These are phyloP conservation scores for Pluvialis apricaria DNA, from an alignment of 2,113 vertebrate genomes.

Conservation along the genomic window DNA sequence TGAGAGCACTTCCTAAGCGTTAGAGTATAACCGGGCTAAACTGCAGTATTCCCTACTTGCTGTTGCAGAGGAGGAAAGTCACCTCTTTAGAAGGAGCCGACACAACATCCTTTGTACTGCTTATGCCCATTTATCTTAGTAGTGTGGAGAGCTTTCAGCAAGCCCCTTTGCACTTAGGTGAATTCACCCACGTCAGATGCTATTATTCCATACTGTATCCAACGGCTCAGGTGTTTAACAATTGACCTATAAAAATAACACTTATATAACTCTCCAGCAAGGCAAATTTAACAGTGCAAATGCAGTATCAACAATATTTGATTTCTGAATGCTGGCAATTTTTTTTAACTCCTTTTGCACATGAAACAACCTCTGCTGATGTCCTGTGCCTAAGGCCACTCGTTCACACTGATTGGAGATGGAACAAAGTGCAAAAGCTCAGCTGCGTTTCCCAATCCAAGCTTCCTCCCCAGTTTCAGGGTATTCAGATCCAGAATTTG, in stretches of 20 bases:
- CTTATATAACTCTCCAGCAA: slow-evolving; percentile 39
- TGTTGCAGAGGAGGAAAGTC: not conserved
- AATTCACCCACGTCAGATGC: not conserved
- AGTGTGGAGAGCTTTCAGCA: not conserved
- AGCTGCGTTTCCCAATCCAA: not conserved
- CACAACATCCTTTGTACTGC: not conserved
- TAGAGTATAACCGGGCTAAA: not conserved
- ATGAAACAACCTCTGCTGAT: not conserved
- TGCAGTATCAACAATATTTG: not conserved
- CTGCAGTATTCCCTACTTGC: slow-evolving; percentile 23
- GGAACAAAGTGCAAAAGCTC: not conserved
- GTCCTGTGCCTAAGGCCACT: slow-evolving; percentile 12
- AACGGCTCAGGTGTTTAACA: slow-evolving; percentile 6
- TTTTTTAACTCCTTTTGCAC: not conserved
- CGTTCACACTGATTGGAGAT: not conserved
- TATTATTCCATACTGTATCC: not conserved
- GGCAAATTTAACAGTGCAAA: slow-evolving; percentile 59
- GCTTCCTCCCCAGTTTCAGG: not conserved
- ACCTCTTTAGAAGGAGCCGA: not conserved
- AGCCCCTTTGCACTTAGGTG: not conserved
- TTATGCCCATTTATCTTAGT: not conserved
- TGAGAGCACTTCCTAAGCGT: slow-evolving; percentile 41
- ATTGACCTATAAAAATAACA: slow-evolving; percentile 61
- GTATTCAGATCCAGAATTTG: not conserved
- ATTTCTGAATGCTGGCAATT: slow-evolving; percentile 35